phyloP scores from a whole-genome alignment of 2,888 invertebrate species.

The Caenorhabditis sp. region DNA sequence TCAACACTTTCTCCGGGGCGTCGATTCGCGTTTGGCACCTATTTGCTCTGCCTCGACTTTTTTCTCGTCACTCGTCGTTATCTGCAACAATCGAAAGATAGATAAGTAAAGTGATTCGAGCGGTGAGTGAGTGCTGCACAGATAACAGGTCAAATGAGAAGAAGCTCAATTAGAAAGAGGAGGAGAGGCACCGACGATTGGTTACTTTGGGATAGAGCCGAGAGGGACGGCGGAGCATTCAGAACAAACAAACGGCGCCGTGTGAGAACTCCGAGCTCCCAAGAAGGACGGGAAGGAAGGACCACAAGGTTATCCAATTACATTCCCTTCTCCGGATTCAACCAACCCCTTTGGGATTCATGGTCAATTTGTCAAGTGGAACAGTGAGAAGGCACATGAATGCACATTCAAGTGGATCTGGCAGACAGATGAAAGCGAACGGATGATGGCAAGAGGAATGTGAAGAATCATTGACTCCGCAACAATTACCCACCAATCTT shows the following conservation, averaged over 20 bases:
- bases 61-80: slow-evolving; percentile 15
- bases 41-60: slow-evolving; percentile 37
- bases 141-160: slow-evolving; percentile 19
- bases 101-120: slow-evolving; percentile 17
- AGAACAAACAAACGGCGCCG: slow-evolving; percentile 17
- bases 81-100: slow-evolving; percentile 43
- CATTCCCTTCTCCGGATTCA: slow-evolving; percentile 26
- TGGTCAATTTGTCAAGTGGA: slow-evolving; percentile 53
- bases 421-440: background rate
- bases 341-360: slow-evolving; percentile 5
- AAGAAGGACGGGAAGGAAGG: slow-evolving; percentile 16
- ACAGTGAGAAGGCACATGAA: slow-evolving; percentile 21
- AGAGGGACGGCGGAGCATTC: background rate
- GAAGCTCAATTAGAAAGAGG: slow-evolving; percentile 7
- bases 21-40: slow-evolving; percentile 51
- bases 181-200: slow-evolving; percentile 1
- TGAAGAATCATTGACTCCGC: background rate
- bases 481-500: background rate
- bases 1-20: slow-evolving; percentile 26
- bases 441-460: background rate
- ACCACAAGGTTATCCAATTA: slow-evolving; percentile 49
- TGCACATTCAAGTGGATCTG: slow-evolving; percentile 22
- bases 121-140: slow-evolving; percentile 7
- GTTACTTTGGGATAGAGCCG: slow-evolving; percentile 1
- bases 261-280: slow-evolving; percentile 22